Conservation (phyloP, 2,888 invertebrate species). For the Andricus curvator region DNA sequence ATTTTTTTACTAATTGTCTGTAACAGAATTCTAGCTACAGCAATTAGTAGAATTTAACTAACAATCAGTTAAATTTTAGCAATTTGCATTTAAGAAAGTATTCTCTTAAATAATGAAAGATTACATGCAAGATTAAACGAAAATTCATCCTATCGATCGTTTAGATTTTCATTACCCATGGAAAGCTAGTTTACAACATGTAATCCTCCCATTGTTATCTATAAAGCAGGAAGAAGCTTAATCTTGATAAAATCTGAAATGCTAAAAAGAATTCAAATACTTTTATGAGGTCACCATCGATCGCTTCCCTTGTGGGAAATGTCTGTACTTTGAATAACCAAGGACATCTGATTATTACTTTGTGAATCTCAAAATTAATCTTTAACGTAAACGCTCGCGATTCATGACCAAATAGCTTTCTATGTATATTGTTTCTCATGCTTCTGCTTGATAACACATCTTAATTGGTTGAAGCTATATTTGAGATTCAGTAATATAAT, state of each 20-base stretch:
- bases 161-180: not conserved
- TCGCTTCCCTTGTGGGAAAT: not conserved
- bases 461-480: not conserved
- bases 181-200: not conserved
- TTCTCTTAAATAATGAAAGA: too few relatives aligned
- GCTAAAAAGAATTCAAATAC: not conserved
- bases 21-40: too few relatives aligned
- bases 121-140: too few relatives aligned
- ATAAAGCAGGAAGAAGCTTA: not conserved
- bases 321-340: not conserved
- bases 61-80: too few relatives aligned
- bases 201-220: not conserved
- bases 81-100: too few relatives aligned
- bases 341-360: not conserved
- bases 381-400: too few relatives aligned
- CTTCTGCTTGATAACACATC: not conserved
- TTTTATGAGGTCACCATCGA: not conserved
- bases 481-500: not conserved
- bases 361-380: not conserved
- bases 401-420: not conserved
- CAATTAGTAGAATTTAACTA: too few relatives aligned
- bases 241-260: not conserved
- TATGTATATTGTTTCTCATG: not conserved
- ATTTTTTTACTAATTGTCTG: too few relatives aligned
- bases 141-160: not conserved